phyloP scores from a whole-genome alignment of 2,797 vertebrate species.

The Cottoperca gobio region DNA sequence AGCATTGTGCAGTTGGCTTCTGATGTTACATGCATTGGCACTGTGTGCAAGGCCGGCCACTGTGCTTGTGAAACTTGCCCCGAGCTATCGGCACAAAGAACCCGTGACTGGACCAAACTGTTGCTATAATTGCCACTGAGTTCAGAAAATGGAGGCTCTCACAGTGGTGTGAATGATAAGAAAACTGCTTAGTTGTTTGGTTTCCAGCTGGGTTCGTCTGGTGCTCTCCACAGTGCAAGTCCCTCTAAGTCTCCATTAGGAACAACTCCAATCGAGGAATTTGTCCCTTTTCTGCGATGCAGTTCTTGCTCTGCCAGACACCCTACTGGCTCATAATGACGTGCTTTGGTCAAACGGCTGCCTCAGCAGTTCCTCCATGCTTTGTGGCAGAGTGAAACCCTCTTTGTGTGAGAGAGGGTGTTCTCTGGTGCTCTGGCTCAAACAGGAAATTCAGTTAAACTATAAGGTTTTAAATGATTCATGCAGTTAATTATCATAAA shows the following conservation, averaged over 20 bases:
- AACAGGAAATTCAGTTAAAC: constrained; percentile 20
- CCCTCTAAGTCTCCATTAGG: constrained; percentile 59
- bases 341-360: constrained; percentile 63
- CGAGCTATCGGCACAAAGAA: constrained; percentile 63
- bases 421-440: constrained; percentile 24
- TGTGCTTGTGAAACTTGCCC: constrained; percentile 61
- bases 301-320: constrained; percentile 57
- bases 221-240: constrained; percentile 44
- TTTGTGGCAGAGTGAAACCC: constrained; percentile 53
- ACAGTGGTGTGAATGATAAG: constrained; percentile 55
- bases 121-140: constrained; percentile 62
- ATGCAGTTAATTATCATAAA: constrained; percentile 35
- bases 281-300: constrained; percentile 53
- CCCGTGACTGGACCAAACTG: constrained; percentile 58
- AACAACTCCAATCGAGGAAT: constrained; percentile 42
- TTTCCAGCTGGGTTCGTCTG: constrained; percentile 70
- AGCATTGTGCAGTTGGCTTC: constrained; percentile 50
- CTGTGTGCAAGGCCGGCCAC: constrained; percentile 34
- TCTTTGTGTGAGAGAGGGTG: constrained; percentile 49
- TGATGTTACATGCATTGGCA: constrained; percentile 47
- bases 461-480: constrained; percentile 43
- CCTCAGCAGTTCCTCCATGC: constrained; percentile 71
- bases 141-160: constrained; percentile 63
- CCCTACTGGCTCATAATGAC: constrained; percentile 65
- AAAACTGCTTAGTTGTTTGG: constrained; percentile 70